These are phyloP conservation scores for Antennarius maculatus DNA, from an alignment of 2,797 vertebrate genomes.

Conservation along the genomic window DNA sequence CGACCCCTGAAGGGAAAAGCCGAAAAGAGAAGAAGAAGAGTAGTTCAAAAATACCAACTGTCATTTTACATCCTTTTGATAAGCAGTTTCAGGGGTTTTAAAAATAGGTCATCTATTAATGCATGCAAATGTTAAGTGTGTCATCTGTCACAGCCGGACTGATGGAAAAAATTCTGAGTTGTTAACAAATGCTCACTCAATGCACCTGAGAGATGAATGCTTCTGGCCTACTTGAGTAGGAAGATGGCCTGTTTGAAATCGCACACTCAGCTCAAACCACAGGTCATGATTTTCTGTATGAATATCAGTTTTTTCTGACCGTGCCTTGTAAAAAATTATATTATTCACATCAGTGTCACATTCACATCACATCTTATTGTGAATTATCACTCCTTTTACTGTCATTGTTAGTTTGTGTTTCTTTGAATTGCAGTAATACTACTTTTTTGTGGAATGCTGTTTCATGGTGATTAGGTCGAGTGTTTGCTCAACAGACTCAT, in stretches of 20 bases:
- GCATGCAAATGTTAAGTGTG: constrained; percentile 33
- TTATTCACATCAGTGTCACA: background rate
- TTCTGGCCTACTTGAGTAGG: constrained; percentile 50
- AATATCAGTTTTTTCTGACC: constrained; percentile 48
- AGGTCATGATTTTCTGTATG: constrained; percentile 37
- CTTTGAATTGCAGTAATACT: too few species aligned
- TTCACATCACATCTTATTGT: too few species aligned
- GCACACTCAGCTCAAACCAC: constrained; percentile 49
- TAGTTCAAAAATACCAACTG: constrained; percentile 40
- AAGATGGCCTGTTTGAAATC: constrained; percentile 18
- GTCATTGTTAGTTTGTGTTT: too few species aligned
- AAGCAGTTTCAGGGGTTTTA: constrained; percentile 45
- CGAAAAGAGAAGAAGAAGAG: too few species aligned
- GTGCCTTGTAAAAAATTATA: constrained; percentile 1
- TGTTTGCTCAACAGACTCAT: too few species aligned
- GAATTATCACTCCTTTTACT: too few species aligned
- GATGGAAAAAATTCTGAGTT: constrained; percentile 33
- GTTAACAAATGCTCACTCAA: constrained; percentile 13
- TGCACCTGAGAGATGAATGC: constrained; percentile 28
- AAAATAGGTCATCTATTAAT: constrained; percentile 29
- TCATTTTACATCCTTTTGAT: constrained; percentile 68
- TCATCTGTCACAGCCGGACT: constrained; percentile 35
- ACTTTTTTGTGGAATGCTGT: too few species aligned
- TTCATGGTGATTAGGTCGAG: too few species aligned
- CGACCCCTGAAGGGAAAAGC: too few species aligned